These are phyloP conservation scores for Ecdyonurus torrentis DNA, from an alignment of 2,888 invertebrate genomes.

Conservation along the genomic window DNA sequence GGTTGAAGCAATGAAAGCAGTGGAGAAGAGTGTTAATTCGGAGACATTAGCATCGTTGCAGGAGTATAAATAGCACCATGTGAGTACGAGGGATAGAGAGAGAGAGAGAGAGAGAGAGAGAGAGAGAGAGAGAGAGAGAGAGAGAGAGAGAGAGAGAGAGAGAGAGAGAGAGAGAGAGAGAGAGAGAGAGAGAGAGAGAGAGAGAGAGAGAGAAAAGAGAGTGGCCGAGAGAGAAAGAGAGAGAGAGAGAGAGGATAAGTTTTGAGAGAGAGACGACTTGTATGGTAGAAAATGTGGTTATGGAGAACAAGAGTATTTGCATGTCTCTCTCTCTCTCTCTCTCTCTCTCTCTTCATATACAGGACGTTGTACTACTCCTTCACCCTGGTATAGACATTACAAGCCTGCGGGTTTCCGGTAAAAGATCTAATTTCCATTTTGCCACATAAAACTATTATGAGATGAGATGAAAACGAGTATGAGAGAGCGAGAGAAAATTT, in stretches of 20 bases:
- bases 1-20: too few species aligned
- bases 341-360: not conserved
- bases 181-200: not conserved
- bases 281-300: not conserved
- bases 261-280: not conserved
- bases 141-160: not conserved
- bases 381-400: not conserved
- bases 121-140: not conserved
- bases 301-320: not conserved
- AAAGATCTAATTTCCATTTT: not conserved
- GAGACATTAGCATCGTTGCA: too few species aligned
- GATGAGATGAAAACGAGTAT: too few species aligned
- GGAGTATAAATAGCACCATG: too few species aligned
- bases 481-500: not conserved
- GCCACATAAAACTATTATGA: not conserved
- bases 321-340: not conserved
- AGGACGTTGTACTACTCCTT: not conserved
- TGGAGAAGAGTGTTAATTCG: too few species aligned
- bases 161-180: not conserved
- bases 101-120: not conserved
- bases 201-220: not conserved
- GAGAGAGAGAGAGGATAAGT: not conserved
- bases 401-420: not conserved
- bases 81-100: not conserved
- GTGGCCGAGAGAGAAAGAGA: not conserved